Evolutionary conservation across 2,797 vertebrate genomes (phyloP).

Genomic region (Potorous gilbertii): DNA sequence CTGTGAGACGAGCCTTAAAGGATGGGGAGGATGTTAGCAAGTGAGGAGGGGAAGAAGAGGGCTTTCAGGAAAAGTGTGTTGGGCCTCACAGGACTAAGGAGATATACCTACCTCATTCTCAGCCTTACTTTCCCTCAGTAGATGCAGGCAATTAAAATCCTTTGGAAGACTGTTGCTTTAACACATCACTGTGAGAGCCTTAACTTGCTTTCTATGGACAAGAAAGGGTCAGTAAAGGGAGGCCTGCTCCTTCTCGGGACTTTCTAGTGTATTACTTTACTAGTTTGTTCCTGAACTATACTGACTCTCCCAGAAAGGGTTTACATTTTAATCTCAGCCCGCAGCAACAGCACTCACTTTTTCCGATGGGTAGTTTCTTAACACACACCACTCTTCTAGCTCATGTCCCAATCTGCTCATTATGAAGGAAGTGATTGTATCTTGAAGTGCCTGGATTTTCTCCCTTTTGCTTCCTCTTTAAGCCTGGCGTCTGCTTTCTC

Average conservation of each 20-base stretch:
- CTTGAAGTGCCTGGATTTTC: background rate
- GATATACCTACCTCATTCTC: background rate
- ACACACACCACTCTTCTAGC: background rate
- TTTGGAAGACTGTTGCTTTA: background rate
- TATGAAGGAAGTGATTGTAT: background rate
- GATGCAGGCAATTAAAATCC: background rate
- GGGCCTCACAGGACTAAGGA: background rate
- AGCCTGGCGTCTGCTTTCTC: constrained; percentile 24
- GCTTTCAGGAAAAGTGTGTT: background rate
- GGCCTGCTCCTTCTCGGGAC: constrained; percentile 20
- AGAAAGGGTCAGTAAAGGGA: background rate
- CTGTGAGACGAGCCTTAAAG: constrained; percentile 33
- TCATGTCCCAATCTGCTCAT: background rate
- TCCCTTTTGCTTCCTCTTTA: constrained; percentile 20
- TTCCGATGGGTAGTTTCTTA: constrained; percentile 39
- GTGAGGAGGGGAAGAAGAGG: background rate
- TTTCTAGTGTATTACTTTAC: background rate
- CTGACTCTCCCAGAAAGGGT: constrained; percentile 3
- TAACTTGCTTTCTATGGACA: background rate
- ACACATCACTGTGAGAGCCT: background rate
- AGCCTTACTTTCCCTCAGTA: background rate
- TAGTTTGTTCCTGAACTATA: constrained; percentile 32
- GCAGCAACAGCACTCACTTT: background rate
- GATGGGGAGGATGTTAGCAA: background rate
- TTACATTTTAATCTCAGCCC: background rate